Evolutionary conservation across 2,113 vertebrate genomes (phyloP), one percentile per base, ranked within the genome.

Genomic region (Actinemys pallida): DNA sequence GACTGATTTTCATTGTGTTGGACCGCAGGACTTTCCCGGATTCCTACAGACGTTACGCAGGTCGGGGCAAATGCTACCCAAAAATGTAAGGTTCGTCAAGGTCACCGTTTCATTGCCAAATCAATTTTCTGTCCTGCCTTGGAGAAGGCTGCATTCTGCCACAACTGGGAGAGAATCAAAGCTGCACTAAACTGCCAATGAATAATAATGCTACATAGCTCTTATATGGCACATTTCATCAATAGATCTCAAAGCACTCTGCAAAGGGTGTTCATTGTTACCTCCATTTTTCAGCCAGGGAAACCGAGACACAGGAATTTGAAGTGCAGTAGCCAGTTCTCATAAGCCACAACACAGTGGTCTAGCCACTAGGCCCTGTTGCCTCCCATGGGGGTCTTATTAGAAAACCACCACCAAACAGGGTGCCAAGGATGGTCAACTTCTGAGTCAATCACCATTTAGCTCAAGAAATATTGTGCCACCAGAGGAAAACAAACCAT

Each of bases 1-100:
- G 69, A 84, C 52, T 78, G 80, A 81, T 92, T 97, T 95, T 92
- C 5, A 20, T 94, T 95, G 53, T 94, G 88, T 83, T 82, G 87
- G 56, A 45, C 88, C 4, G 29, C 47, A 81, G 84, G 53, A 56
- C 49, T 87, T 87, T 25, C 19, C 52, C 17, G 1, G 13, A 16
- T 94, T 95, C 65, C 90, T 80, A 5, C 8, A 0, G 10, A 81
- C 86, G 50, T 42, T 54, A 59, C 53, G 24, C 1, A 76, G 84
- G 8, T 90, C 59, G 80, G 72, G 89, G 57, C 0, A 84, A 90
- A 88, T 8, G 2, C 9, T 83, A 19, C 29, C 75, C 24, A 7
- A 69, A 96, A 81, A 1, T 12, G 39, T 29, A 3, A 90, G 88
- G 16, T 83, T 84, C 72, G 49, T 92, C 76, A 96, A 84, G 2